Evolutionary conservation across 64 coral and sea anemone genomes (phyloP).

Genomic region (Exaiptasia diaphana): DNA sequence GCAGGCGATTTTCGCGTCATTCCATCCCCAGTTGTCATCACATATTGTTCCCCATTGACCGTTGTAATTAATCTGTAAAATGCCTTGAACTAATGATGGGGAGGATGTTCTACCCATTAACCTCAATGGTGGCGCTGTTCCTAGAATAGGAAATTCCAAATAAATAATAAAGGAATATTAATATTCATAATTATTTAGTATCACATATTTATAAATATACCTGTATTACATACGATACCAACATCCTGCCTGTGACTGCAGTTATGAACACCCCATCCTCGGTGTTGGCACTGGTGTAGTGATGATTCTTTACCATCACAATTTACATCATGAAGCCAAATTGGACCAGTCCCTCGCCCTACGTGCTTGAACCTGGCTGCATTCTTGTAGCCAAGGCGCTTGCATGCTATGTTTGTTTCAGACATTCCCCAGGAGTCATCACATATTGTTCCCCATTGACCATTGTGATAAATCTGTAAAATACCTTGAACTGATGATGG

Average conservation of each 20-base stretch:
- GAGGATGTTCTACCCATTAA: too few species aligned
- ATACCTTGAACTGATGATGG: too few species aligned
- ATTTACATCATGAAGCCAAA: background rate
- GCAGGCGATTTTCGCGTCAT: background rate
- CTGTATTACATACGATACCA: background rate
- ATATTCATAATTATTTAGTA: too few species aligned
- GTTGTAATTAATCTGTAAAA: background rate
- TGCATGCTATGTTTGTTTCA: background rate
- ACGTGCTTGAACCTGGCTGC: background rate
- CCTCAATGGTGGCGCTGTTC: too few species aligned
- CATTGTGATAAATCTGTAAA: background rate
- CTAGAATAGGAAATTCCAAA: too few species aligned
- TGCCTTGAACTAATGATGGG: too few species aligned
- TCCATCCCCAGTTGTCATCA: background rate
- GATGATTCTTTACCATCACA: background rate
- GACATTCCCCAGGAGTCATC: background rate
- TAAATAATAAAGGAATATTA: too few species aligned
- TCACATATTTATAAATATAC: too few species aligned
- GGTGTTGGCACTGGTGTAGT: background rate
- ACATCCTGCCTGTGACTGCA: background rate
- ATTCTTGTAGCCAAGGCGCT: background rate
- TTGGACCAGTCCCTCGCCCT: background rate
- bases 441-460: background rate
- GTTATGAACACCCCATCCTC: background rate
- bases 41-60: conserved; percentile 6